A percentile compares a stretch with the other conserved stretches of the same genome.
phyloP scores from a whole-genome alignment of 2,888 invertebrate genomes.

The Physocephala rufipes region DNA sequence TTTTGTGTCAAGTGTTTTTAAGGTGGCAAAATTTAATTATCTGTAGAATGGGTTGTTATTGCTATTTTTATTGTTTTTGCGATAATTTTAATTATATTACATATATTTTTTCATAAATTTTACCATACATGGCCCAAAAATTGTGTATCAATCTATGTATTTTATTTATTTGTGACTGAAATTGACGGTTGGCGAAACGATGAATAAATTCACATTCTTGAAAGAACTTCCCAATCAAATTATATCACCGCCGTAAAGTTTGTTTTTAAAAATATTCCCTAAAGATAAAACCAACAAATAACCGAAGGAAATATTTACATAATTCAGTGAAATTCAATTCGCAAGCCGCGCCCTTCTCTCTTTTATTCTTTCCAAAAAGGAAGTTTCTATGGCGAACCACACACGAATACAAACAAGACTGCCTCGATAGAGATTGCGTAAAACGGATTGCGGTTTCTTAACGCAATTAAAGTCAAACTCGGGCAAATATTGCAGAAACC shows the following conservation, averaged over 20 bases:
- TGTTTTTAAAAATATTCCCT: no score
- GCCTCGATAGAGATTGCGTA: constrained; percentile 19
- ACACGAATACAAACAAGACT: constrained; percentile 20
- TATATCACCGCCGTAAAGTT: no score
- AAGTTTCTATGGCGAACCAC: constrained; percentile 12
- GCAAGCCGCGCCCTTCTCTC: constrained; percentile 10
- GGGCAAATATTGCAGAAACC: constrained; percentile 21
- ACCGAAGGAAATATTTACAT: constrained; percentile 29
- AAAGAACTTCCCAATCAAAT: no score
- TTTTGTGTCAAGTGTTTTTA: constrained; percentile 36
- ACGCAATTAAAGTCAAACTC: constrained; percentile 9
- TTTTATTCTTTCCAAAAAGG: constrained; percentile 27
- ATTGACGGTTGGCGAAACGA: no score
- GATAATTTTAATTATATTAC: constrained; percentile 30
- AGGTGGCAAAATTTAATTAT: constrained; percentile 40
- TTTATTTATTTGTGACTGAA: no score
- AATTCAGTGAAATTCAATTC: neutral
- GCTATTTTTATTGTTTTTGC: no score
- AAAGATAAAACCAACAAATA: neutral
- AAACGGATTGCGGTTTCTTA: constrained; percentile 15
- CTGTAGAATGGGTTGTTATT: constrained; percentile 29
- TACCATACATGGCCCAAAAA: constrained; percentile 29
- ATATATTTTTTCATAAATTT: no score
- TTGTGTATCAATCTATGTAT: no score
- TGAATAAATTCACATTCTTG: no score